These are phyloP conservation scores for Bombus balteatus DNA, from an alignment of 1,140 invertebrate species.

Conservation along the genomic window DNA sequence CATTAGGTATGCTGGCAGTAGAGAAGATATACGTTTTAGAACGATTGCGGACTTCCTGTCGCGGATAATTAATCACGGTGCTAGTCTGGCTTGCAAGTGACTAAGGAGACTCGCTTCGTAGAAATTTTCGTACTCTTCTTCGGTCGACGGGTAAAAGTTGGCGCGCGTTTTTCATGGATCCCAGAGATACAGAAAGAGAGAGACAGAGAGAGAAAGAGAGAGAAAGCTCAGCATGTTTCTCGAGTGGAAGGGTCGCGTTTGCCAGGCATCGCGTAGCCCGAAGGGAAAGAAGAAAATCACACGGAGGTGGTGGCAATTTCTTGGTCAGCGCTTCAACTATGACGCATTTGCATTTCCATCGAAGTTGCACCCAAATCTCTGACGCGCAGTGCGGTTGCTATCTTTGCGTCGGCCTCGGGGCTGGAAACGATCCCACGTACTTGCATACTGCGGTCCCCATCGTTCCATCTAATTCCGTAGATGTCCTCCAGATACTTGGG, in stretches of 20 bases:
- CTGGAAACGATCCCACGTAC: slow-evolving; percentile 9
- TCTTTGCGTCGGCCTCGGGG: slow-evolving; percentile 1
- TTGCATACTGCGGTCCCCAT: not conserved
- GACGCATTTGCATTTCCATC: slow-evolving; percentile 50
- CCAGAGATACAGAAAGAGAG: too few species aligned
- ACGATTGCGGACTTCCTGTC: slow-evolving; percentile 31
- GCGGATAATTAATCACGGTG: slow-evolving; percentile 23
- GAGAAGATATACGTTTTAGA: not conserved
- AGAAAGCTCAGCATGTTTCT: not conserved
- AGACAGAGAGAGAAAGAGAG: too few species aligned
- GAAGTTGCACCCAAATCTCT: not conserved
- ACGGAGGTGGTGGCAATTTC: not conserved
- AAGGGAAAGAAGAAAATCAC: not conserved
- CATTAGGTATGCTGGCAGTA: not conserved
- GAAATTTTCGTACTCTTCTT: slow-evolving; percentile 18
- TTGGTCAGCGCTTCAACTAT: slow-evolving; percentile 35
- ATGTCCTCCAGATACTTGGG: slow-evolving; percentile 24
- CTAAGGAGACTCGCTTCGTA: not conserved
- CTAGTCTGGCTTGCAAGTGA: not conserved
- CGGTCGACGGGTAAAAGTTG: not conserved
- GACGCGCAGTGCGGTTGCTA: not conserved
- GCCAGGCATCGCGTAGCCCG: not conserved
- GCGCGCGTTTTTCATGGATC: not conserved
- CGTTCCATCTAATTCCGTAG: slow-evolving; percentile 40
- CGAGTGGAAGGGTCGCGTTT: not conserved